These are phyloP conservation scores for Tenualosa ilisha DNA, from an alignment of 2,797 vertebrate species.

Conservation along the genomic window DNA sequence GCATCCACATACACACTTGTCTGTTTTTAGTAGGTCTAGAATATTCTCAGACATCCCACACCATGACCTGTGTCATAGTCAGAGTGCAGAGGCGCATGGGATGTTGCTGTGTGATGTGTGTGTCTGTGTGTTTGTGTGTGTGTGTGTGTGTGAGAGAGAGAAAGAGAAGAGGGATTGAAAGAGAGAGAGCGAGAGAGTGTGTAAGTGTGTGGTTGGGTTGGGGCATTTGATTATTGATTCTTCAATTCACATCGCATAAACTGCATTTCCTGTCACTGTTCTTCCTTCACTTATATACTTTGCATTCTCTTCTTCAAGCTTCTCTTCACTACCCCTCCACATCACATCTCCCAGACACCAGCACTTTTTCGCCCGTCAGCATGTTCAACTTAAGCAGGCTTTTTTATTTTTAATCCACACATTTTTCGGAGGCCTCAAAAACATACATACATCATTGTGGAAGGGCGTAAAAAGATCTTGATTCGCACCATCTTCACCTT, in stretches of 20 bases:
- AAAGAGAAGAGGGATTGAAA: slow-evolving; percentile 31
- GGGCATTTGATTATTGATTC: slow-evolving; percentile 54
- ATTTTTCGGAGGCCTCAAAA: background rate
- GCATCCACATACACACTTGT: slow-evolving; percentile 52
- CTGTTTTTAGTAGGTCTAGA: slow-evolving; percentile 50
- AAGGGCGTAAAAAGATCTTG: background rate
- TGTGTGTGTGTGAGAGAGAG: slow-evolving; percentile 55
- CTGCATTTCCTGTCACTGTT: slow-evolving; percentile 51
- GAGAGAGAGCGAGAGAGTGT: slow-evolving; percentile 46
- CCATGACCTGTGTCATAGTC: slow-evolving; percentile 57
- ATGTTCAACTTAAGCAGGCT: slow-evolving; percentile 38
- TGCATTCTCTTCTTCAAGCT: slow-evolving; percentile 41
- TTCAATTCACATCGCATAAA: slow-evolving; percentile 56
- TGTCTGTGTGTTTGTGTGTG: slow-evolving; percentile 46
- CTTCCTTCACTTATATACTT: slow-evolving; percentile 36
- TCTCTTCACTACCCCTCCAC: slow-evolving; percentile 56
- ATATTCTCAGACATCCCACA: slow-evolving; percentile 59
- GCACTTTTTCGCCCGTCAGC: slow-evolving; percentile 3
- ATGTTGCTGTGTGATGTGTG: slow-evolving; percentile 60
- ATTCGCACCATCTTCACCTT: slow-evolving; percentile 21
- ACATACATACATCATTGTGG: slow-evolving; percentile 23
- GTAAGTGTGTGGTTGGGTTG: slow-evolving; percentile 60
- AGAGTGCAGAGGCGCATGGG: slow-evolving; percentile 51
- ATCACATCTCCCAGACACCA: slow-evolving; percentile 46
- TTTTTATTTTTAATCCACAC: background rate